Evolutionary conservation across 2,797 vertebrate genomes (phyloP).

Genomic region (Gephyroberyx darwinii): DNA sequence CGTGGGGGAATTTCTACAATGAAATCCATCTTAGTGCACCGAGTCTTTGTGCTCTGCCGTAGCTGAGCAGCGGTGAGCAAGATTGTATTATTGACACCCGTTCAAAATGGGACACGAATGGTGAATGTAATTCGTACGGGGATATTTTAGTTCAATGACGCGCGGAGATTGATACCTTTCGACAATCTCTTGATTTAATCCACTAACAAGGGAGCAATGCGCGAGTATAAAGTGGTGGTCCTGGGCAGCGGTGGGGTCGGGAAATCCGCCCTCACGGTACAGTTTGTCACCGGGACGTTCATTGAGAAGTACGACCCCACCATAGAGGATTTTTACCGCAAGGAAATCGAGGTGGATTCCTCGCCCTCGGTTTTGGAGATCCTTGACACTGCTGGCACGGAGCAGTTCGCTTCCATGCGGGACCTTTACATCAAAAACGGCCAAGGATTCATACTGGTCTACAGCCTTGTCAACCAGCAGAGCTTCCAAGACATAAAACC

Average conservation of each 20-base stretch:
- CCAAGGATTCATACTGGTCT: conserved; percentile 96
- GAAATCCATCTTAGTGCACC: conserved; percentile 77
- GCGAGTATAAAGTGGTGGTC: conserved; percentile 99
- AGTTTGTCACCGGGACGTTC: conserved; percentile 97
- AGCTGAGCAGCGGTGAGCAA: conserved; percentile 71
- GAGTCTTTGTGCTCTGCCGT: conserved; percentile 83
- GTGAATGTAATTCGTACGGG: conserved; percentile 56
- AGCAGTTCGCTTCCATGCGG: conserved; percentile 98
- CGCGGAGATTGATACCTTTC: conserved; percentile 65
- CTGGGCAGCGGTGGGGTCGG: conserved; percentile 96
- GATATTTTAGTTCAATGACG: conserved; percentile 70
- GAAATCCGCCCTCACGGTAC: conserved; percentile 96
- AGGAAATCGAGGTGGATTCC: conserved; percentile 97
- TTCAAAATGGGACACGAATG: conserved; percentile 72
- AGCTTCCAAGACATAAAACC: conserved; percentile 98
- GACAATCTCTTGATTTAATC: conserved; percentile 60
- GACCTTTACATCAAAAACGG: conserved; percentile 98
- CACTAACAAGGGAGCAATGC: conserved; percentile 81
- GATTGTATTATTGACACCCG: conserved; percentile 63
- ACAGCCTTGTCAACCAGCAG: conserved; percentile 97
- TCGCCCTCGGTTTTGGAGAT: conserved; percentile 97
- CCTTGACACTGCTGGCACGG: conserved; percentile 95
- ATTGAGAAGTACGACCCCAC: conserved; percentile 98
- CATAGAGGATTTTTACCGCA: conserved; percentile 98
- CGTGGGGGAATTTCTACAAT: conserved; percentile 75